Evolutionary conservation across 1,140 invertebrate species (phyloP), one percentile per base, ranked within the genome.

Genomic region (Zaprionus taronus): DNA sequence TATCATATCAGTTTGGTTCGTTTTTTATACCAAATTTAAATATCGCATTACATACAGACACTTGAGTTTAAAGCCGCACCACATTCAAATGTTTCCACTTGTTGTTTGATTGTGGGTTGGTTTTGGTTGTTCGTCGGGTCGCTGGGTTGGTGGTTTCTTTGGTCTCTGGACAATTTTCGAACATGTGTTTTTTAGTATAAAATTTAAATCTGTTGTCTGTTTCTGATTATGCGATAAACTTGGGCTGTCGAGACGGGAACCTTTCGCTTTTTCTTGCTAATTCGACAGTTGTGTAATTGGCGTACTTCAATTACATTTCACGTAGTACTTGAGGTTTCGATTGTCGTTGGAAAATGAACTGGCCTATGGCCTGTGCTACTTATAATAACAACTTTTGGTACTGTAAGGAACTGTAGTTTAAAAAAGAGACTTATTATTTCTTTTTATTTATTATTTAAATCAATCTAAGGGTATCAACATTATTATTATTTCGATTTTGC

Each of bases 31-130:
- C 81, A 90, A 89, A 90, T 89, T 89, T 85, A 85, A 90, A 89
- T 89, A 89, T 89, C 85, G 85, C 85, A 89, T 89, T 89, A 89
- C 85, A 81, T 38, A 81, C 85, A 89, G 81, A 56, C 85, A 90
- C 85, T 89, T 89, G 85, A 85, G 79, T 89, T 90, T 80, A 80
- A 73, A 90, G 81, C 71, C 69, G 55, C 34, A 47, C 15, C 71
- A 51, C 66, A 89, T 90, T 90, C 31, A 90, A 89, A 84, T 85
- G 81, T 77, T 89, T 89, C 83, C 83, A 87, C 83, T 87, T 89
- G 81, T 72, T 47, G 41, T 70, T 14, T 24, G 38, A 7, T 49
- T 34, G 55, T 38, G 9, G 36, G 24, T 74, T 47, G 61, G 44
- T 31, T 41, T n/a, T 28, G 55, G 22, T 49, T 20, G 17, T 11